Percentiles rank a stretch among this genome's conserved stretches.
phyloP scores from a whole-genome alignment of 2,888 invertebrate species.

The Luperina testacea region DNA sequence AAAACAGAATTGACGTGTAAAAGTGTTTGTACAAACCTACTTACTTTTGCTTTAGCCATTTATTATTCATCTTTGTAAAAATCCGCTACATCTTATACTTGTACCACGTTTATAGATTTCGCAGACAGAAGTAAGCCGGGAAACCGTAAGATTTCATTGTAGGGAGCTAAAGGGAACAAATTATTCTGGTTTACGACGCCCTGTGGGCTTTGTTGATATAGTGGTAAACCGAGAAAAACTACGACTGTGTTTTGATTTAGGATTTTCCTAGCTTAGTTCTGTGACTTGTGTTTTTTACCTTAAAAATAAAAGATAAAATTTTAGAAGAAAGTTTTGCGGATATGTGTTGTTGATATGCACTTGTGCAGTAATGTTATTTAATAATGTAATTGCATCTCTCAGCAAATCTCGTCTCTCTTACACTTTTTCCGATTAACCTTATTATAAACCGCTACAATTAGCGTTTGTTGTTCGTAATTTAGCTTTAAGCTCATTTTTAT shows the following conservation, averaged over 20 bases:
- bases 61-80: not conserved
- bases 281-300: not conserved
- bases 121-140: constrained; percentile 35
- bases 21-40: no score
- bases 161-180: constrained; percentile 44
- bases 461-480: no score
- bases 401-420: not conserved
- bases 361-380: not conserved
- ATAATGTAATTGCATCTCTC: not conserved
- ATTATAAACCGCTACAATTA: not conserved
- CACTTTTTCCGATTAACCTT: not conserved
- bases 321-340: not conserved
- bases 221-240: constrained; percentile 33
- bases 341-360: not conserved
- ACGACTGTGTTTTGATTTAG: constrained; percentile 48
- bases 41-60: no score
- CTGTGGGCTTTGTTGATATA: constrained; percentile 43
- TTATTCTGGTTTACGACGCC: constrained; percentile 58
- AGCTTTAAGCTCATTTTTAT: not conserved
- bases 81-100: constrained; percentile 14
- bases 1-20: no score
- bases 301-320: not conserved
- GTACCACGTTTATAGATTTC: constrained; percentile 37
- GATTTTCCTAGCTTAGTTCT: constrained; percentile 27
- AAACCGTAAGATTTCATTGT: constrained; percentile 55